Percentiles rank a stretch among this genome's conserved stretches.
These are phyloP conservation scores for Picus viridis DNA, from an alignment of 2,797 vertebrate species.

Conservation along the genomic window DNA sequence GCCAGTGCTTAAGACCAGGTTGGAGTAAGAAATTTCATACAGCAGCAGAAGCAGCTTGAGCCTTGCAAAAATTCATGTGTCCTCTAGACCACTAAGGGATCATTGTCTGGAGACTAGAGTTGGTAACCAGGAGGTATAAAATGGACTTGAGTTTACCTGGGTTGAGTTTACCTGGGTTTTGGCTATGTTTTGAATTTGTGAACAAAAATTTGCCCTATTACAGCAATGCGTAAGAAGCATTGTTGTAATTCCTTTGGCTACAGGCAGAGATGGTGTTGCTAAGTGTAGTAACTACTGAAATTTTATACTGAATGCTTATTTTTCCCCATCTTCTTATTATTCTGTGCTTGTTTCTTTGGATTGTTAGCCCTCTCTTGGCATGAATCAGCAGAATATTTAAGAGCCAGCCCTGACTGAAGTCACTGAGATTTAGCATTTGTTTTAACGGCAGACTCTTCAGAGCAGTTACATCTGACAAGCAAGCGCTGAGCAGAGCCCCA, in stretches of 20 bases:
- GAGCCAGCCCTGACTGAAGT: neutral
- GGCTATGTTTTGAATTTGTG: neutral
- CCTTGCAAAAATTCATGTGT: neutral
- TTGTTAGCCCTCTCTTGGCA: neutral
- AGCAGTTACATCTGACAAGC: neutral
- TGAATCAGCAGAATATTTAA: neutral
- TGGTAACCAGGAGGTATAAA: neutral
- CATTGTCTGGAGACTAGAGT: neutral
- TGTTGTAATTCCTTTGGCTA: neutral
- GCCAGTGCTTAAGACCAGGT: neutral
- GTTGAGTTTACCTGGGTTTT: neutral
- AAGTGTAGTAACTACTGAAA: neutral
- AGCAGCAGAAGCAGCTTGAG: neutral
- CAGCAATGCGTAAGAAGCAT: neutral
- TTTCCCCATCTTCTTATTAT: neutral
- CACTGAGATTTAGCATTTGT: neutral
- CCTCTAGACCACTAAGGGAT: neutral
- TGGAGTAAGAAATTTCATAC: neutral
- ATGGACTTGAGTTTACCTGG: neutral
- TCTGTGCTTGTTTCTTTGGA: neutral
- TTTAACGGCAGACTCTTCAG: neutral
- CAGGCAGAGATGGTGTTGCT: neutral
- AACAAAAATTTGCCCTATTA: neutral
- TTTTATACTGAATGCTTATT: neutral
- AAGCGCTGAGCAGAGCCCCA: neutral